Evolutionary conservation across 2,888 invertebrate genomes (phyloP), one percentile per base, ranked within the genome.

Genomic region (Cheilosia vernalis): DNA sequence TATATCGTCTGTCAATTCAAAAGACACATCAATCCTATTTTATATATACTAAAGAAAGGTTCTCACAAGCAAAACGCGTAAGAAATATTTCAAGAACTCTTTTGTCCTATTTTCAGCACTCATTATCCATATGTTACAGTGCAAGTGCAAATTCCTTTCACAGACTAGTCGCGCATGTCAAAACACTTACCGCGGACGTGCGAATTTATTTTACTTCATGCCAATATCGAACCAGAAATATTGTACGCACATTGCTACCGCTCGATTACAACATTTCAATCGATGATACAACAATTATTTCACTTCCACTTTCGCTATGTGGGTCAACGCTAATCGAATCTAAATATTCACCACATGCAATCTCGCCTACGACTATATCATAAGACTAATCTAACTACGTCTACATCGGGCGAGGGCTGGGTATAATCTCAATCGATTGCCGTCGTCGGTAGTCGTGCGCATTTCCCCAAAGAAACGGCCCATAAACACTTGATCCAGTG

Each of bases 401-500:
- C 40, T 49, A 24, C n/a, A 40, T 44, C 33, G 7, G 2, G 17
- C 51, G 30, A 42, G 55, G 56, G 33, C n/a, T 7, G 30, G 13
- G 42, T 40, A 55, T 40, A 51, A 64, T 72, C 72, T 72, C 27
- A 42, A 72, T 78, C 63, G 67, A 78, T 78, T 66, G 61, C 51
- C 15, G 27, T 60, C 30, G 2, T 40, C 30, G 40, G 30, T 55
- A 55, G 40, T 24, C 44, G 30, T 30, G 61, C 70, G 61, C 70
- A 58, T 58, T 70, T 60, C 69, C 70, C 69, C 63, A 63, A 81
- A 69, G 63, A 61, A 9, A 24, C 19, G 19, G 24, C 24, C 47
- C 60, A 30, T 51, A 63, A 83, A 74, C 79, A 84, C 84, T 84
- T 84, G 84, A 84, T 84, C 84, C 49, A 84, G 84, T 84, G 84